Evolutionary conservation across 2,888 invertebrate genomes (phyloP).

Genomic region (Megalurothrips usitatus): DNA sequence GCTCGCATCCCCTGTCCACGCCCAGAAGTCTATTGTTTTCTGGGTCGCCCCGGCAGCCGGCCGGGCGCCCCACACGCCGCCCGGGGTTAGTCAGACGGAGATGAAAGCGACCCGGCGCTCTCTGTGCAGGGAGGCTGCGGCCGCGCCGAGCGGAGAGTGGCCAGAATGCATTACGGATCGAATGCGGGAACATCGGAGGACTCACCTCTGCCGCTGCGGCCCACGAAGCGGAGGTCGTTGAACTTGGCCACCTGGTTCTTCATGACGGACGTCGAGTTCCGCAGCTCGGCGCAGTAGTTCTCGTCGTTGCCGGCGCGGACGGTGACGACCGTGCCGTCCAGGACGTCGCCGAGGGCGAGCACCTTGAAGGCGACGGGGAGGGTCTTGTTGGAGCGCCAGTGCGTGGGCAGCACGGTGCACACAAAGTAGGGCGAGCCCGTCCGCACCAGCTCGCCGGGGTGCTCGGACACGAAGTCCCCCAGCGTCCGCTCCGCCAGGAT

Average conservation of each 20-base stretch:
- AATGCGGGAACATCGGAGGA: constrained; percentile 39
- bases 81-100: not conserved
- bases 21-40: constrained; percentile 2
- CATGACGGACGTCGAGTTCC: constrained; percentile 94
- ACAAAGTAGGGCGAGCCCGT: constrained; percentile 93
- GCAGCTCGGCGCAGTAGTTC: constrained; percentile 91
- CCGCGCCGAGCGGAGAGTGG: too few species aligned
- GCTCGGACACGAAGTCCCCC: constrained; percentile 81
- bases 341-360: constrained; percentile 87
- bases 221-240: constrained; percentile 97
- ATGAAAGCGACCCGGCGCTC: not conserved
- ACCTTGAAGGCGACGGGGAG: constrained; percentile 96
- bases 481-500: constrained; percentile 82
- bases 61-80: not conserved
- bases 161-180: not conserved
- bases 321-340: constrained; percentile 93
- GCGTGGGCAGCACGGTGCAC: constrained; percentile 89
- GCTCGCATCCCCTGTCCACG: not conserved
- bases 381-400: constrained; percentile 98
- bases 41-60: not conserved
- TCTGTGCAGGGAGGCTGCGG: constrained; percentile 31
- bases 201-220: constrained; percentile 97
- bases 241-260: constrained; percentile 99
- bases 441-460: constrained; percentile 86
- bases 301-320: constrained; percentile 97